Conservation (phyloP, 2,888 invertebrate species). For the Macrophya annulata region DNA sequence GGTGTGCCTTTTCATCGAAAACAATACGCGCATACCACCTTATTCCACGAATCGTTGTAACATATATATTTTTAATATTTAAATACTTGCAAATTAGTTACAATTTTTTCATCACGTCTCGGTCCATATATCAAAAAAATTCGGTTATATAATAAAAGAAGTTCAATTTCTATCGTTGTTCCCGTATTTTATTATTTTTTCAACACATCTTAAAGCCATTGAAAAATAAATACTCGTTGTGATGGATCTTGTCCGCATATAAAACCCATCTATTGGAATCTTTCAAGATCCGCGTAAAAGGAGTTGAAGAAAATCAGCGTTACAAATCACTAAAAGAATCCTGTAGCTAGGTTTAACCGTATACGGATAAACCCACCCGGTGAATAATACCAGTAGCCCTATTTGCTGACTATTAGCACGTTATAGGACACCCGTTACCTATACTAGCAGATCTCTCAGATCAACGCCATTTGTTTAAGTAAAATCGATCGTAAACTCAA, state of each 20-base stretch:
- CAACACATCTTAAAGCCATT: neutral
- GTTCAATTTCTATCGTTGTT: no score
- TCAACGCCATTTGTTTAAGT: slow-evolving; percentile 60
- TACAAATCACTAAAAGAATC: slow-evolving; percentile 50
- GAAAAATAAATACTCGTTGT: neutral
- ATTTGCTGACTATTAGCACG: slow-evolving; percentile 75
- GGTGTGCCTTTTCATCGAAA: neutral
- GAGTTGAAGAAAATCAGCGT: slow-evolving; percentile 21
- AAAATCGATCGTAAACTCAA: slow-evolving; percentile 47
- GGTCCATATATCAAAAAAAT: no score
- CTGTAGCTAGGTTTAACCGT: slow-evolving; percentile 61
- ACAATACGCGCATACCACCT: neutral
- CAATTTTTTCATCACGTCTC: no score
- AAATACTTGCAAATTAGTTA: no score
- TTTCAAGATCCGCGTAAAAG: slow-evolving; percentile 35
- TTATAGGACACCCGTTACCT: neutral
- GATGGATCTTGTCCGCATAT: neutral
- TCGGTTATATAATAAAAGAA: no score
- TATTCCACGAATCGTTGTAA: slow-evolving; percentile 19
- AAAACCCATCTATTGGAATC: neutral
- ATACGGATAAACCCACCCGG: slow-evolving; percentile 67
- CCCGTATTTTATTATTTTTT: no score
- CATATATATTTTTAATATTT: neutral
- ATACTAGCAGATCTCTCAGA: slow-evolving; percentile 66
- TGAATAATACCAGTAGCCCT: slow-evolving; percentile 71